Base-by-base conservation (phyloP, 2,888 invertebrate species). In the Mechanitis messenoides region DNA sequence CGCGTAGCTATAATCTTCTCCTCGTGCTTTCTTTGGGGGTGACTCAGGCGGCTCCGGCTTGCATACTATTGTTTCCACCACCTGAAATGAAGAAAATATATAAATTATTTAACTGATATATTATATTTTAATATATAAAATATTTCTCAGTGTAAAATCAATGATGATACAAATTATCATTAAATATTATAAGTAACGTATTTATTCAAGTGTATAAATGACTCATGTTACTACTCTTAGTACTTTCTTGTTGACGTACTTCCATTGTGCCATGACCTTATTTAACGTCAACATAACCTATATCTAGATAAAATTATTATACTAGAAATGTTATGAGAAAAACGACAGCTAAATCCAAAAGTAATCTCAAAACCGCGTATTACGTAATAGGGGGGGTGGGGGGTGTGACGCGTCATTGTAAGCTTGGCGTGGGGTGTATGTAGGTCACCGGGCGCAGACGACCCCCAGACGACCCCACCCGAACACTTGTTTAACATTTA, bases 21-120 rank as follows among this genome's bases (percentile, higher is more conserved):
- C 79, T 70, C 93, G 92, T 60, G 91, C 86, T 79, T 94, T 94
- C 85, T 94, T 94, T 68, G 92, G 91, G 67, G 93, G 93, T 71
- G 93, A 92, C 74, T 93, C 93, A 54, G 92, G 84, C 69, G 91
- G 92, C 75, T 90, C 91, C 50, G 90, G 81, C 79, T 91, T 92
- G 82, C 91, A 91, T 63, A 85, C 87, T 68, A 91, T 83, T 20
- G 86, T 81, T 72, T 90, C 91, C 73, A 85, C 79, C 68, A 85
- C 81, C 90, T 91, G 89, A 67, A 91, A 91, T 74, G 56, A 60
- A 80, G 62, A 79, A 59, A 72, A 70, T 5, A 42, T 42, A 42
- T 42, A 42, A 42, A 42, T 42, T 42, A 42, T 7, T 42, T 42
- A 42, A 7, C 7, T 42, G 7, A 9, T 42, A 42, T 5, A 35